phyloP scores from a whole-genome alignment of 2,888 invertebrate genomes.

The Drosophila merina region DNA sequence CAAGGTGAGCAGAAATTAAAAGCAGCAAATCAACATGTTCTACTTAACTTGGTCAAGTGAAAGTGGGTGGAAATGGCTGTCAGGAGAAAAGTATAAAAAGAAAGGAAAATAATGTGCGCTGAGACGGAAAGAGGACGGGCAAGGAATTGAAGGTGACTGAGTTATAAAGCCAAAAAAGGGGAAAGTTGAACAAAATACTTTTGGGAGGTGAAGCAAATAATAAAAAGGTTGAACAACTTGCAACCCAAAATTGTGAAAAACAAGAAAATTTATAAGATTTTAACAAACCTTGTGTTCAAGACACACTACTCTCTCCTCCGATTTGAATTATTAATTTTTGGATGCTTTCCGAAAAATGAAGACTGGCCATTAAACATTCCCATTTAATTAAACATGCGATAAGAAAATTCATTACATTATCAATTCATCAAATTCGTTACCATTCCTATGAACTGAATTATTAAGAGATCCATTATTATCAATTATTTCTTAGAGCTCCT shows the following conservation, averaged over 20 bases:
- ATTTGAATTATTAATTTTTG: no score
- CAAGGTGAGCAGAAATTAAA: slow-evolving; percentile 37
- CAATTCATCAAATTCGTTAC: slow-evolving; percentile 15
- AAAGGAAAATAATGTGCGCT: slow-evolving; percentile 11
- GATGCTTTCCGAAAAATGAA: not conserved
- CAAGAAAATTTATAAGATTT: slow-evolving; percentile 13
- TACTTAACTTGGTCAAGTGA: slow-evolving; percentile 35
- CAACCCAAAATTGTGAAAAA: slow-evolving; percentile 9
- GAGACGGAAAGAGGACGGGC: slow-evolving; percentile 10
- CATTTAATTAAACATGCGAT: slow-evolving; percentile 18
- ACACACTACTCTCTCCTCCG: no score
- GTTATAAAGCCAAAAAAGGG: slow-evolving; percentile 44
- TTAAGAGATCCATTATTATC: slow-evolving; percentile 40
- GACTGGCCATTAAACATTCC: not conserved
- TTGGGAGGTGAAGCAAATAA: slow-evolving; percentile 33
- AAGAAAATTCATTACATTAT: slow-evolving; percentile 9
- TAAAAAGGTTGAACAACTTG: slow-evolving; percentile 20
- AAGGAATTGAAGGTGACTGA: slow-evolving; percentile 25
- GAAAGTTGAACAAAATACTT: slow-evolving; percentile 34
- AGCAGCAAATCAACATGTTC: slow-evolving; percentile 45
- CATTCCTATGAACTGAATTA: slow-evolving; percentile 16
- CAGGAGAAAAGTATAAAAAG: not conserved
- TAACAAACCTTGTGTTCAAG: no score
- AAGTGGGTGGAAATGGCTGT: slow-evolving; percentile 10
- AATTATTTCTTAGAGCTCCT: slow-evolving; percentile 33